phyloP scores from a whole-genome alignment of 2,113 vertebrate species.

The Tauraco erythrolophus region DNA sequence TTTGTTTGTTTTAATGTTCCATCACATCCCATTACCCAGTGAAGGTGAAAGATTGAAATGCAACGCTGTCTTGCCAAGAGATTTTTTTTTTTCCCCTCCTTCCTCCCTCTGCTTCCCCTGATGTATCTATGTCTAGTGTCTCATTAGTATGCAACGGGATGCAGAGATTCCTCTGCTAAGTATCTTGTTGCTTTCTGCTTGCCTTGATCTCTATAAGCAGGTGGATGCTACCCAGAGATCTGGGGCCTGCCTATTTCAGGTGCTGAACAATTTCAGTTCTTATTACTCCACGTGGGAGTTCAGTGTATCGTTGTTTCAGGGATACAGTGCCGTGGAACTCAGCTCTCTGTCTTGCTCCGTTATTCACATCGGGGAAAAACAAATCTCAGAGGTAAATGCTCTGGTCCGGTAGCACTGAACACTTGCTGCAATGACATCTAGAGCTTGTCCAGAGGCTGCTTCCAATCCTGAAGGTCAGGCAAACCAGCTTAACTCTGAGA shows the following conservation, averaged over 20 bases:
- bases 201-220: conserved; percentile 23
- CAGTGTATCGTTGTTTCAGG: neutral
- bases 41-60: conserved; percentile 81
- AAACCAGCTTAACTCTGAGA: neutral
- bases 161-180: conserved; percentile 53
- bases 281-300: neutral
- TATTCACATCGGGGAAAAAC: neutral
- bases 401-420: neutral
- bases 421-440: neutral
- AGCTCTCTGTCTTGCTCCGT: neutral
- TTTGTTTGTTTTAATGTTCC: conserved; percentile 85
- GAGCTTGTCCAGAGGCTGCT: neutral
- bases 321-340: neutral
- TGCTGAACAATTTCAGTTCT: neutral
- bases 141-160: conserved; percentile 73
- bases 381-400: neutral
- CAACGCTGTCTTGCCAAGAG: conserved; percentile 74
- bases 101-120: conserved; percentile 42
- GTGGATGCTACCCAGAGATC: neutral
- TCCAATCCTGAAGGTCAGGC: neutral
- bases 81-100: conserved; percentile 61
- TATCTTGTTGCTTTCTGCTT: conserved; percentile 57
- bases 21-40: conserved; percentile 80
- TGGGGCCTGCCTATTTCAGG: neutral
- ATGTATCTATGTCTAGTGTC: conserved; percentile 68